A percentile compares a stretch with the other conserved stretches of the same genome.
These are phyloP conservation scores for Corbicula japonica DNA, from an alignment of 2,888 invertebrate species.

Conservation along the genomic window DNA sequence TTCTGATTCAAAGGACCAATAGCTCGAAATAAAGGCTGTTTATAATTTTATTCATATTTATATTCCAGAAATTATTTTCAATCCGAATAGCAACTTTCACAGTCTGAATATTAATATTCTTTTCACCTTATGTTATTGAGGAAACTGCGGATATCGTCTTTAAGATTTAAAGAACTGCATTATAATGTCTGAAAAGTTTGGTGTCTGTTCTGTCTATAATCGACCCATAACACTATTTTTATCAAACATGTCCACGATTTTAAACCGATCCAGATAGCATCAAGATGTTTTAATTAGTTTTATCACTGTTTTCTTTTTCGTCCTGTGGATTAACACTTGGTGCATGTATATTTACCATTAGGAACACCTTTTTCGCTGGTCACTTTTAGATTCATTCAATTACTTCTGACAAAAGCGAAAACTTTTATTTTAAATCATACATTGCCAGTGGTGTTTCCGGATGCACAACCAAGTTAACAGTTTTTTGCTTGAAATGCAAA, in stretches of 20 bases:
- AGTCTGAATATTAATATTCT: too few species aligned
- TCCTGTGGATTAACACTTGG: background rate
- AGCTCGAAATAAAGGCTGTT: too few species aligned
- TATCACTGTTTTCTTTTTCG: conserved; percentile 8
- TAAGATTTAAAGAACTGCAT: background rate
- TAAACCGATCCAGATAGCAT: background rate
- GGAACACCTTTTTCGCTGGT: conserved; percentile 20
- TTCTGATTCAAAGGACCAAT: too few species aligned
- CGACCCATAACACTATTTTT: background rate
- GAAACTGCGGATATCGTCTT: background rate
- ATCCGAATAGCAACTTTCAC: too few species aligned
- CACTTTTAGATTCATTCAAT: too few species aligned
- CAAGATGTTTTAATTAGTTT: background rate
- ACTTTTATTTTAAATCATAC: too few species aligned
- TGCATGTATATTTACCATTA: conserved; percentile 17
- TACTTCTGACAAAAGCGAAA: too few species aligned
- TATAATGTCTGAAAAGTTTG: background rate
- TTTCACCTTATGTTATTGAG: background rate
- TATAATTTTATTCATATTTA: too few species aligned
- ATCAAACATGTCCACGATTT: background rate
- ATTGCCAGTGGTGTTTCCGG: too few species aligned
- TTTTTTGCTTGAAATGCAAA: too few species aligned
- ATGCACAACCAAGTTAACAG: too few species aligned
- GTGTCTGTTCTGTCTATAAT: background rate
- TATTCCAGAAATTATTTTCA: too few species aligned